Conservation (phyloP, 2,113 vertebrate genomes). For the Gracilinanus agilis region DNA sequence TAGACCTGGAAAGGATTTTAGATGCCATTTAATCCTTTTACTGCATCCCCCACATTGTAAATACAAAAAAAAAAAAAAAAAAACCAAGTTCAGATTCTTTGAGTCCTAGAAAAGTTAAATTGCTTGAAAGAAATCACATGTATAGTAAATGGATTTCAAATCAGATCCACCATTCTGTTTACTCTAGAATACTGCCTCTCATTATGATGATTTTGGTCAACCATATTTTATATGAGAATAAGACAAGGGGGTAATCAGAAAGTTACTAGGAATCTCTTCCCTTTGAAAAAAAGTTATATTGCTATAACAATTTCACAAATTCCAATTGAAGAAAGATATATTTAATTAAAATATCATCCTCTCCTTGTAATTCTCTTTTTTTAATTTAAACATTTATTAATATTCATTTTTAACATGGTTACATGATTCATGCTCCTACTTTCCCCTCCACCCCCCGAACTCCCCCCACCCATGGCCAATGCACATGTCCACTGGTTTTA, state of each 20-base stretch:
- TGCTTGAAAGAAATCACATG: not conserved
- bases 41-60: not conserved
- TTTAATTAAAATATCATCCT: not conserved
- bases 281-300: not conserved
- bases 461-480: no score
- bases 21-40: not conserved
- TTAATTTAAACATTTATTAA: no score
- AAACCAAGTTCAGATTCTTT: not conserved
- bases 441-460: no score
- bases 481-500: no score
- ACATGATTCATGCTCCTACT: no score
- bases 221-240: not conserved
- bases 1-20: not conserved
- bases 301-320: not conserved
- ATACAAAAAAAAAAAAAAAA: not conserved
- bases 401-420: no score
- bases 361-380: not conserved
- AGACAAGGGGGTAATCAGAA: not conserved
- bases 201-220: constrained; percentile 1
- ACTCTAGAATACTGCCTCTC: not conserved
- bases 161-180: not conserved
- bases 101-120: not conserved
- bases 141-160: not conserved
- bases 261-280: constrained; percentile 1
- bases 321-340: constrained; percentile 19